These are phyloP conservation scores for Xiphorhynchus erythropygius DNA, from an alignment of 2,797 vertebrate genomes.

Conservation along the genomic window DNA sequence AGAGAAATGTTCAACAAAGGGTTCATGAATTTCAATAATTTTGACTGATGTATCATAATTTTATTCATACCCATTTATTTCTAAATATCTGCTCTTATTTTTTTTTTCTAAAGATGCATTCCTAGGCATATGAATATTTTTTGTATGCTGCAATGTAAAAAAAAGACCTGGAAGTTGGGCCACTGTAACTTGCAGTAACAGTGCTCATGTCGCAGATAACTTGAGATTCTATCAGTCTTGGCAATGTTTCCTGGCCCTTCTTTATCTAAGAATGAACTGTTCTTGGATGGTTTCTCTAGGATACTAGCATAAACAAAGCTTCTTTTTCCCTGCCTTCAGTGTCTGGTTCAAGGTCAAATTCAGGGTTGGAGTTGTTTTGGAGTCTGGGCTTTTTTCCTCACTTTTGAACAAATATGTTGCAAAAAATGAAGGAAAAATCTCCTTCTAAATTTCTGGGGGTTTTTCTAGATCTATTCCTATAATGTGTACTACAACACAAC, in stretches of 20 bases:
- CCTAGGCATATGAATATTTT: background rate
- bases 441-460: background rate
- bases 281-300: background rate
- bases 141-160: background rate
- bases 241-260: background rate
- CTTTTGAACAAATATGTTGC: background rate
- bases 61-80: background rate
- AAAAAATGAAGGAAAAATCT: background rate
- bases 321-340: background rate
- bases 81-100: background rate
- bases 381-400: background rate
- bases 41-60: background rate
- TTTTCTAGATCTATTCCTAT: background rate
- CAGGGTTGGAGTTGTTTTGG: background rate
- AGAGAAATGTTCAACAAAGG: background rate
- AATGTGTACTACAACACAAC: background rate
- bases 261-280: conserved; percentile 33
- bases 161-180: background rate
- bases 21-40: background rate
- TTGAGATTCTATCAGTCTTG: background rate
- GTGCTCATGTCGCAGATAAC: background rate
- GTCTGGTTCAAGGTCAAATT: background rate
- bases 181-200: background rate
- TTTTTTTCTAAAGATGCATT: background rate
- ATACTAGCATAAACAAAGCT: background rate